phyloP scores from a whole-genome alignment of 2,888 invertebrate genomes.

The Lydus trimaculatus region DNA sequence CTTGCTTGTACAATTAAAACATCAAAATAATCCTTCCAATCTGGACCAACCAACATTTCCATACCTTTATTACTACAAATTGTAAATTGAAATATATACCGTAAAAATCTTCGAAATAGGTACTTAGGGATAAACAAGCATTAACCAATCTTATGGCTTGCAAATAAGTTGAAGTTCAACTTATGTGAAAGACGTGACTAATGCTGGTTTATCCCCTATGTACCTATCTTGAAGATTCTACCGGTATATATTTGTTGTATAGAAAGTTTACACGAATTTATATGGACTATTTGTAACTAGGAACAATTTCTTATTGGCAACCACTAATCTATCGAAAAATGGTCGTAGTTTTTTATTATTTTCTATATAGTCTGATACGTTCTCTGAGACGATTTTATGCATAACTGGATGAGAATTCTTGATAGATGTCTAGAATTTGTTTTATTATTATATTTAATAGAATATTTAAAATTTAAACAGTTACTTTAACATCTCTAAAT shows the following conservation, averaged over 20 bases:
- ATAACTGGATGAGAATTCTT: slow-evolving; percentile 87
- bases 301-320: slow-evolving; percentile 86
- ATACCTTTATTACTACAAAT: slow-evolving; percentile 84
- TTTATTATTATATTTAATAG: not conserved
- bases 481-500: slow-evolving; percentile 91
- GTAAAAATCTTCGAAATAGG: too few relatives aligned
- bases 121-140: too few relatives aligned
- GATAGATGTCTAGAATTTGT: slow-evolving; percentile 75
- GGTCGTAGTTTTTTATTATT: slow-evolving; percentile 74
- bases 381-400: slow-evolving; percentile 86
- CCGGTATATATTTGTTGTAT: not conserved
- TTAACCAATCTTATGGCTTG: too few relatives aligned
- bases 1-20: slow-evolving; percentile 94
- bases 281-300: slow-evolving; percentile 97
- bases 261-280: slow-evolving; percentile 72
- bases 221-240: too few relatives aligned
- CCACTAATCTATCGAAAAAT: slow-evolving; percentile 78
- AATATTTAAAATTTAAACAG: too few relatives aligned
- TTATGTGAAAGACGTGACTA: too few relatives aligned
- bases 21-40: slow-evolving; percentile 93
- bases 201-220: too few relatives aligned
- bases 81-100: not conserved
- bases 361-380: slow-evolving; percentile 82
- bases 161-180: too few relatives aligned
- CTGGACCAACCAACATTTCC: slow-evolving; percentile 83